A percentile compares a stretch with the other conserved stretches of the same genome.
Evolutionary conservation across 2,888 invertebrate species (phyloP).

Genomic region (Dicyrtoma fusca): DNA sequence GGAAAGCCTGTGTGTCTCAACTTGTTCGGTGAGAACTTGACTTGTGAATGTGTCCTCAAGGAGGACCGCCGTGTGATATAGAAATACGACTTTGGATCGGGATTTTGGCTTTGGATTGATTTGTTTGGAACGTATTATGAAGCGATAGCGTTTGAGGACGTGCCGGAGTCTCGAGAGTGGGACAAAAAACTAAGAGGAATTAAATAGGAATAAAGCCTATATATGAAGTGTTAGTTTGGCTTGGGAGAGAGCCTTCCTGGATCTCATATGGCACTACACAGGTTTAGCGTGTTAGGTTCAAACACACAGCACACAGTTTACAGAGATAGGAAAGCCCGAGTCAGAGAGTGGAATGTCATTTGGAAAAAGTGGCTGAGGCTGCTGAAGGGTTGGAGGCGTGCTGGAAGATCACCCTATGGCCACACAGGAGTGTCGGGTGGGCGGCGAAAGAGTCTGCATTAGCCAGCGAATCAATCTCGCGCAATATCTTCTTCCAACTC

Average conservation of each 20-base stretch:
- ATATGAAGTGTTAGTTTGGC: conserved; percentile 19
- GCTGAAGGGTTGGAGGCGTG: conserved; percentile 52
- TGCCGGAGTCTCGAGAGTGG: conserved; percentile 29
- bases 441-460: conserved; percentile 53
- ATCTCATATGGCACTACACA: too few species aligned
- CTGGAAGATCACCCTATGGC: conserved; percentile 53
- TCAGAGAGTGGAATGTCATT: conserved; percentile 44
- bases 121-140: background rate
- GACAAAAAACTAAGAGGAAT: conserved; percentile 39
- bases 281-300: too few species aligned
- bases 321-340: too few species aligned
- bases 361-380: conserved; percentile 36
- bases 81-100: too few species aligned
- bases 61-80: too few species aligned
- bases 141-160: background rate
- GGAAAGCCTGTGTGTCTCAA: background rate
- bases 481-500: conserved; percentile 44
- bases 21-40: too few species aligned
- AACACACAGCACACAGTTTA: background rate
- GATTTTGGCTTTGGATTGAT: conserved; percentile 13
- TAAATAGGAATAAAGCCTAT: conserved; percentile 35
- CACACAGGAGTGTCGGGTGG: conserved; percentile 49
- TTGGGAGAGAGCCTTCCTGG: too few species aligned
- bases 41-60: too few species aligned
- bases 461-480: conserved; percentile 56